These are phyloP conservation scores for Psylliodes chrysocephalus DNA, from an alignment of 2,888 invertebrate species.

Conservation along the genomic window DNA sequence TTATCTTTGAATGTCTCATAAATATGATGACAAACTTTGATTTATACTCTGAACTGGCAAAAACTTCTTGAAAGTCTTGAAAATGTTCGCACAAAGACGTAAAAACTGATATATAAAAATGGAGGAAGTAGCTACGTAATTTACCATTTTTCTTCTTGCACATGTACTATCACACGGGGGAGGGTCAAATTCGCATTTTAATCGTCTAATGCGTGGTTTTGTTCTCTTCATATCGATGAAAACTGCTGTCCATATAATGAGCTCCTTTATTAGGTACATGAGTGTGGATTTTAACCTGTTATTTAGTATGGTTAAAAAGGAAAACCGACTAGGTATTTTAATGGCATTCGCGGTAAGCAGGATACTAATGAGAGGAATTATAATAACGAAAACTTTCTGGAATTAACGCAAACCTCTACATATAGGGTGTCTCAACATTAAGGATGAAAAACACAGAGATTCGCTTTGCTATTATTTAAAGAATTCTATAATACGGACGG, in stretches of 20 bases:
- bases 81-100: too few relatives aligned
- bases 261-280: conserved; percentile 8
- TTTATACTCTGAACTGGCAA: too few relatives aligned
- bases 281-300: conserved; percentile 8
- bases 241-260: conserved; percentile 13
- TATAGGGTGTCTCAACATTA: too few relatives aligned
- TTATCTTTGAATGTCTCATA: too few relatives aligned
- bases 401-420: conserved; percentile 8
- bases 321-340: conserved; percentile 9
- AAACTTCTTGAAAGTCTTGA: too few relatives aligned
- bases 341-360: conserved; percentile 10
- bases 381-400: conserved; percentile 19
- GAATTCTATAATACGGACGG: too few relatives aligned
- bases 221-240: neutral
- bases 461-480: too few relatives aligned
- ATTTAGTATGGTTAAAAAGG: conserved; percentile 5
- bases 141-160: neutral
- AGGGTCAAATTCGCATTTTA: neutral
- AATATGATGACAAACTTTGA: too few relatives aligned
- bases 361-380: conserved; percentile 21
- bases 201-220: neutral
- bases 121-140: too few relatives aligned
- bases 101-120: too few relatives aligned
- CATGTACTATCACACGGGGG: neutral
- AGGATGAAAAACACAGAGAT: too few relatives aligned